These are phyloP conservation scores for Neoseiulus cucumeris DNA, from an alignment of 1,140 invertebrate species.

Conservation along the genomic window DNA sequence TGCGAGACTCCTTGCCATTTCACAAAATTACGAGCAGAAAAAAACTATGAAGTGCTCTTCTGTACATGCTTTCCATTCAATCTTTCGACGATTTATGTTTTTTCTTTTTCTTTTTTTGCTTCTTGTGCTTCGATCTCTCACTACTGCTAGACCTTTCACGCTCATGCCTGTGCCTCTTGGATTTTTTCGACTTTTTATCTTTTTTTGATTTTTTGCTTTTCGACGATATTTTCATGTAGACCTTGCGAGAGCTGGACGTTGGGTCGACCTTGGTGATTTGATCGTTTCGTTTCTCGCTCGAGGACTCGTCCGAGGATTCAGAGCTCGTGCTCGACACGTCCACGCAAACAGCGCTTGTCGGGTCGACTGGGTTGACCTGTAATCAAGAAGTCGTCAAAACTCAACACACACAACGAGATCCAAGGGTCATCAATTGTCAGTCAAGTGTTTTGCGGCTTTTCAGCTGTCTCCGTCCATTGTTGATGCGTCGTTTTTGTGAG, in stretches of 20 bases:
- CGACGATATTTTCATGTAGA: neutral
- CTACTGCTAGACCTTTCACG: neutral
- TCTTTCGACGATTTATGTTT: neutral
- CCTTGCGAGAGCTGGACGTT: neutral
- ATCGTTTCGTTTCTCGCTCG: neutral
- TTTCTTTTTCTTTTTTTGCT: neutral
- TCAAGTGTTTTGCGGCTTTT: too few relatives aligned
- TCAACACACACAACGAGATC: too few relatives aligned
- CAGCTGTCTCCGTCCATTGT: too few relatives aligned
- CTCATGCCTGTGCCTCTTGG: neutral
- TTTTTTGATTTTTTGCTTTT: neutral
- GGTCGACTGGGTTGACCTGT: neutral
- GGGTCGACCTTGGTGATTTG: neutral
- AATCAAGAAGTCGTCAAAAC: too few relatives aligned
- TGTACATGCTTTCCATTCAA: too few relatives aligned
- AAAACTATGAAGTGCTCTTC: too few relatives aligned
- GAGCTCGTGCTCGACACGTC: constrained; percentile 1
- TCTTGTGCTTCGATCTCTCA: neutral
- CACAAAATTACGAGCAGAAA: too few relatives aligned
- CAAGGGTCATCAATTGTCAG: too few relatives aligned
- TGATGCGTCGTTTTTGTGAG: too few relatives aligned
- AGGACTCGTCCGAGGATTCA: neutral
- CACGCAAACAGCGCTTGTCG: neutral
- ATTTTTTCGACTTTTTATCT: neutral
- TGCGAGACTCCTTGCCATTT: too few relatives aligned